Evolutionary conservation across 2,888 invertebrate species (phyloP), one percentile per base, ranked within the genome.

Genomic region (Petrophora chlorosata): DNA sequence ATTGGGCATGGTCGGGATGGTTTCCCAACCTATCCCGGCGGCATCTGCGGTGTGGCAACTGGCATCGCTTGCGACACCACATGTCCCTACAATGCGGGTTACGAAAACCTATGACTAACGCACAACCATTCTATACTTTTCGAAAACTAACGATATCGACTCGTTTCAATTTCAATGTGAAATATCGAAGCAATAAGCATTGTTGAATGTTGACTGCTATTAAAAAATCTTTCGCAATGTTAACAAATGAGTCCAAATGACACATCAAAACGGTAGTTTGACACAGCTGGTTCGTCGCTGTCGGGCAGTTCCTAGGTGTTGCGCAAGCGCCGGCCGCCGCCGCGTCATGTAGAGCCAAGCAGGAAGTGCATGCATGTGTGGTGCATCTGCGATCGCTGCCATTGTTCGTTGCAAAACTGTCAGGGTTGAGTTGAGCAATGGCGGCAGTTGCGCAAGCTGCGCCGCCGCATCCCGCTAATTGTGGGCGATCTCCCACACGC

Each of bases 1-100:
- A 87, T 87, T 85, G 87, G 78, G 81, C 76, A 79, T 82, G 77
- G 78, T 75, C 82, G 86, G 89, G 88, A 88, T 82, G 79, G 88
- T 90, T 89, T 89, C 89, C 89, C 87, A 89, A 89, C 83, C 80
- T 79, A 85, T 86, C 88, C 85, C 87, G 85, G 73, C 85, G 83
- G 80, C 86, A 79, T 79, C 84, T 83, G 76, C 79, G 73, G 78
- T 87, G 86, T 72, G 74, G 87, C 85, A 88, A 87, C 74, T 64
- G 65, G 67, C 72, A 64, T 60, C 68, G 80, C 76, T 89, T 87
- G 82, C 89, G 86, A 85, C 88, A 87, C 70, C 74, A 77, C 78
- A 71, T 82, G 85, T 84, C 87, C 88, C 88, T 87, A 85, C 87
- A 85, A 82, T 82, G 81, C 83, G 84, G 70, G 81, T 89, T 89